Base-by-base conservation (phyloP, 2,113 vertebrate species). In the Cranoglanis bouderius region DNA sequence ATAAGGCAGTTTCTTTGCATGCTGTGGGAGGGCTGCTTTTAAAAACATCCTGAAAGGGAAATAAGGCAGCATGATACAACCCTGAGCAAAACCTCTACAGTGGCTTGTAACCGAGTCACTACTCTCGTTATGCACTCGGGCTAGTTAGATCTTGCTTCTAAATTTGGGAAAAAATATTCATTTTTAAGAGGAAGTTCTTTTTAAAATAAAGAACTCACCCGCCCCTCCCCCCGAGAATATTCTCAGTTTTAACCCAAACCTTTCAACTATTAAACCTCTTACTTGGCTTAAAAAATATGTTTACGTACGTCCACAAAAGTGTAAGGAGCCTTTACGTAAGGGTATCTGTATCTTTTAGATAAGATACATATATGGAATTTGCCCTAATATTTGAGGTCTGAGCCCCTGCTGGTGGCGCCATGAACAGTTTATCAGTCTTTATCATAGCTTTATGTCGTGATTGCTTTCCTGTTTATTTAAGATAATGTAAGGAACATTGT, bases 1-100 rank as follows among this genome's bases (percentile, higher is more conserved):
- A 51, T 87, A 84, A 88, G 35, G 65, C n/a, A 26, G 13, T 88
- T 86, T 26, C 81, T 89, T 75, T 84, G 46, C 46, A n/a, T 81
- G 57, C 82, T 86, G 63, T 35, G 10, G 9, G 46, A 77, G 78
- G 40, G 51, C 55, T 72, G 82, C 29, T 49, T 32, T 61, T 24
- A 53, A 16, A 16, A 65, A 24, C 29, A 55, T 32, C 1, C 57
- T 26, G 55, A 0, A 8, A 78, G 83, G 53, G 14, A 63, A 78
- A 21, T 51, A 12, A 38, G 19, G 12, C 26, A 55, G 59, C 51
- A 84, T 18, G 74, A 57, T 6, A 57, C 82, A 74, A n/a, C 43
- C 4, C 0, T 40, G 10, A 16, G 21, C n/a, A 55, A 40, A 51
- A 1, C 43, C 75, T 72, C 57, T 4, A 18, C 70, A 84, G 26